Evolutionary conservation across 2,888 invertebrate species (phyloP).

Genomic region (Troides aeacus): DNA sequence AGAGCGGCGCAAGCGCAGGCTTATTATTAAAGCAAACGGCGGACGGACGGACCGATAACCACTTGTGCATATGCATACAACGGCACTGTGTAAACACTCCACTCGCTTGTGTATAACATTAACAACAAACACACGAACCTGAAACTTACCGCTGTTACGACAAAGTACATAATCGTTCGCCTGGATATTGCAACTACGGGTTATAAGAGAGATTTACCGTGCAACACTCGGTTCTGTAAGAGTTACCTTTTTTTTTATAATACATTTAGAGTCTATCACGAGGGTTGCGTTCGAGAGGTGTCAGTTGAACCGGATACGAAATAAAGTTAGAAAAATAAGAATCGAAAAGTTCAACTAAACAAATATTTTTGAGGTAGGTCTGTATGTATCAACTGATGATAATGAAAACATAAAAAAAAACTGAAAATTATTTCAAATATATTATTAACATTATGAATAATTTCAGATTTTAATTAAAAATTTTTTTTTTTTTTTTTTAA

Average conservation of each 20-base stretch:
- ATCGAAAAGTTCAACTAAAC: too few species aligned
- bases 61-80: slow-evolving; percentile 71
- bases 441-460: too few species aligned
- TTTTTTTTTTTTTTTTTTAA: too few species aligned
- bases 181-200: slow-evolving; percentile 3
- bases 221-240: slow-evolving; percentile 24
- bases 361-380: too few species aligned
- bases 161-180: background rate
- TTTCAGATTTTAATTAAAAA: too few species aligned
- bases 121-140: slow-evolving; percentile 3
- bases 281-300: slow-evolving; percentile 20
- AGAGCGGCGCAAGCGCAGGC: slow-evolving; percentile 62
- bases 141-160: background rate
- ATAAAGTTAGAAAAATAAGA: background rate
- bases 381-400: too few species aligned
- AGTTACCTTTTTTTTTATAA: slow-evolving; percentile 10
- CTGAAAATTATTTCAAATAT: too few species aligned
- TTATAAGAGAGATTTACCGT: slow-evolving; percentile 17
- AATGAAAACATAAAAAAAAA: too few species aligned
- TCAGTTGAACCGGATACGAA: slow-evolving; percentile 9
- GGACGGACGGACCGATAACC: slow-evolving; percentile 69
- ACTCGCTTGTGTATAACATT: slow-evolving; percentile 32
- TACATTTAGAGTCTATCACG: slow-evolving; percentile 22
- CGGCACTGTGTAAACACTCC: slow-evolving; percentile 69
- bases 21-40: slow-evolving; percentile 77